Evolutionary conservation across 2,113 vertebrate genomes (phyloP).

Genomic region (Ceratotherium simum): DNA sequence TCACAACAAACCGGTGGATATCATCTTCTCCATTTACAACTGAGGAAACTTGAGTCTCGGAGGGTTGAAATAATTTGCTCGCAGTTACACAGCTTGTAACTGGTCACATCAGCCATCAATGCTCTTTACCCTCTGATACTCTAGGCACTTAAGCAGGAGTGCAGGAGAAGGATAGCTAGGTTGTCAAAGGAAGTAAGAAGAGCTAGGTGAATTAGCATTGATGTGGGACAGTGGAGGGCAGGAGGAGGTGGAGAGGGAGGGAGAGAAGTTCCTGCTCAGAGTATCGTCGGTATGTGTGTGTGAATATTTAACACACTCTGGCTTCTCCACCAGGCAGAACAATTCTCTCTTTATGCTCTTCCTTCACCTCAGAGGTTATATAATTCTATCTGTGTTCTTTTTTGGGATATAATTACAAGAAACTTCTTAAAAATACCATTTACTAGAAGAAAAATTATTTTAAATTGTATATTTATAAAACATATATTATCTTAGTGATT

Average conservation of each 20-base stretch:
- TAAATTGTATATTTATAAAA: conserved; percentile 42
- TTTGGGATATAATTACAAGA: not conserved
- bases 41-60: not conserved
- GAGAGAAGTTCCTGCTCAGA: not conserved
- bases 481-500: conserved; percentile 32
- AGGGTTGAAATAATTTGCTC: not conserved
- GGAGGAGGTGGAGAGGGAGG: not conserved
- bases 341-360: not conserved
- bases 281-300: not conserved
- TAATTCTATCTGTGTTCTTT: conserved; percentile 2
- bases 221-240: no score
- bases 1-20: not conserved
- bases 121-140: not conserved
- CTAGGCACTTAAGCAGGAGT: not conserved
- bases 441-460: conserved; percentile 49
- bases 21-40: not conserved
- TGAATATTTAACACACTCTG: not conserved
- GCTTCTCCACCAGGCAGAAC: not conserved
- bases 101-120: not conserved
- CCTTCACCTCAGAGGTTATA: not conserved
- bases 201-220: not conserved
- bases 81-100: not conserved
- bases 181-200: not conserved
- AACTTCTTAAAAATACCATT: conserved; percentile 26
- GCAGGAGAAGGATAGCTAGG: not conserved